Conservation (phyloP, 2,113 vertebrate species). For the Pseudorasbora parva region DNA sequence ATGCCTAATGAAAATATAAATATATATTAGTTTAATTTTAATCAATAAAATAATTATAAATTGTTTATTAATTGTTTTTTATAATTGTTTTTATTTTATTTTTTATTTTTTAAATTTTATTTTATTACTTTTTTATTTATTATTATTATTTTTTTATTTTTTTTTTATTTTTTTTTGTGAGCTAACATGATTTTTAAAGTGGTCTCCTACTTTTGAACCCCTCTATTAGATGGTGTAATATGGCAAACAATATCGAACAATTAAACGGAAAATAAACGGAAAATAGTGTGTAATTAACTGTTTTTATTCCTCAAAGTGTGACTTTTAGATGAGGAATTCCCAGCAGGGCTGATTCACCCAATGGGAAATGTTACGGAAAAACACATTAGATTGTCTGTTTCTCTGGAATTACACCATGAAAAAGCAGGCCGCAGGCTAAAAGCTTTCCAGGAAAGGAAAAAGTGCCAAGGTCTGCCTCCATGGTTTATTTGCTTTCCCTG, state of each 20-base stretch:
- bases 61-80: no score
- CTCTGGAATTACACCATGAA: constrained; percentile 11
- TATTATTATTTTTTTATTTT: no score
- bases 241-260: background rate
- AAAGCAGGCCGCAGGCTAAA: constrained; percentile 16
- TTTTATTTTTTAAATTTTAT: no score
- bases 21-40: no score
- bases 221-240: background rate
- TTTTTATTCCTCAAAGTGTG: background rate
- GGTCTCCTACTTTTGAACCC: background rate
- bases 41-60: no score
- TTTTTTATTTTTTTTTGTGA: no score
- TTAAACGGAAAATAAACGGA: background rate
- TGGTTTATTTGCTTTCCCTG: constrained; percentile 14
- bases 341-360: constrained; percentile 2
- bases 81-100: no score
- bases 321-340: constrained; percentile 21
- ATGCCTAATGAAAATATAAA: no score
- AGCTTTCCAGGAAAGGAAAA: constrained; percentile 31
- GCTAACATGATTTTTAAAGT: background rate
- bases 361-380: constrained; percentile 10
- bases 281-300: background rate
- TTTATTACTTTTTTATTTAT: no score
- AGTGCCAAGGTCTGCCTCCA: constrained; percentile 10
- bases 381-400: constrained; percentile 16